Evolutionary conservation across 2,113 vertebrate genomes (phyloP).

Genomic region (Fregata magnificens): DNA sequence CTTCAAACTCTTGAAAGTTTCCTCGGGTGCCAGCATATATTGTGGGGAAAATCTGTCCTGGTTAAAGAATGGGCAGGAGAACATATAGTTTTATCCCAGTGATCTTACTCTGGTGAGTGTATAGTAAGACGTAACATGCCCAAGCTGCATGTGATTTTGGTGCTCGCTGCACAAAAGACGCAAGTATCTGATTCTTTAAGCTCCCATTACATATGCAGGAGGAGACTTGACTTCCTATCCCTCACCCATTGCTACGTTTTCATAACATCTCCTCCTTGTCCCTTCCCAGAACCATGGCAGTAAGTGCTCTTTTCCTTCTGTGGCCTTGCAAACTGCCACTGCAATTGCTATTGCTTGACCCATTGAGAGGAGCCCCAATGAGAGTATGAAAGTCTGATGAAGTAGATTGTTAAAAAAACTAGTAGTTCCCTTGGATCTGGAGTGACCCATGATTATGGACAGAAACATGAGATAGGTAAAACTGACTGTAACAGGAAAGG

Average conservation of each 20-base stretch:
- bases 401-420: neutral
- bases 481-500: neutral
- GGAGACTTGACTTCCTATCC: neutral
- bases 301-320: neutral
- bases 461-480: neutral
- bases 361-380: accelerated
- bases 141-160: neutral
- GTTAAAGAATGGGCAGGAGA: neutral
- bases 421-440: neutral
- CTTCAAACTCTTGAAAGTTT: neutral
- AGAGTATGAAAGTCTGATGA: neutral
- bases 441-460: neutral
- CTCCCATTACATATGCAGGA: neutral
- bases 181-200: neutral
- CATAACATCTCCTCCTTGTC: neutral
- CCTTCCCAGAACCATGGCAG: neutral
- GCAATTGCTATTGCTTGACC: accelerated
- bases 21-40: accelerated
- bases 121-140: neutral
- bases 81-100: neutral
- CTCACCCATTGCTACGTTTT: neutral
- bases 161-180: neutral
- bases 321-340: neutral
- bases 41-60: neutral
- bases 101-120: neutral